Evolutionary conservation across 2,888 invertebrate species (phyloP), one percentile per base, ranked within the genome.

Genomic region (Melanotus villosus): DNA sequence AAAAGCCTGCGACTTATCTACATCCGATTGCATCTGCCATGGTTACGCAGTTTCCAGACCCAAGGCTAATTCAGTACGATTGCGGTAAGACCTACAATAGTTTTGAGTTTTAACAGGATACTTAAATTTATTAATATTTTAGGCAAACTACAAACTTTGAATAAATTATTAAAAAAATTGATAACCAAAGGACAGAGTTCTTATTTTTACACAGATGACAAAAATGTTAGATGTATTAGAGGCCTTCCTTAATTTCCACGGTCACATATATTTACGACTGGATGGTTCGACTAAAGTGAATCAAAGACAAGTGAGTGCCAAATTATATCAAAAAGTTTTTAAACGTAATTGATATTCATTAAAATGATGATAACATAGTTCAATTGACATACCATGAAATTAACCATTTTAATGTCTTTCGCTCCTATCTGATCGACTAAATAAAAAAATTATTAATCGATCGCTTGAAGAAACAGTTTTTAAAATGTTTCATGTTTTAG

Each of bases 161-260:
- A 94, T 84, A 86, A 87, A 59, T 87, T 99, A 71, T 87, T 99
- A 79, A 90, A 96, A 52, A 89, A 91, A 76, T 87, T 99, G 43
- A 96, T 95, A 85, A 86, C 88, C 16, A 96, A 89, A 62, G 90
- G 90, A 58, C 99, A 90, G 99, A 75, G 98, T 94, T 73, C 89
- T 99, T 26, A 95, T 99, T 78, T 99, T 99, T 87, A 99, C 99
- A 14, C 99, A 99, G 88, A 99, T 99, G 99, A 98, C 99, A 10
- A 92, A 95, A 84, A 99, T 99, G 97, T 87, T 99, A 80, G 99
- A 99, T 86, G 96, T 99, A 72, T 89, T 99, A 41, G 99, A 99
- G 87, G 93, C 94, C 43, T 99, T 99, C 86, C 91, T 99, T 52
- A 97, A 96, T 83, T 93, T 94, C 86, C 98, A 98, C 85, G 99